Evolutionary conservation across 2,797 vertebrate genomes (phyloP), one percentile per base, ranked within the genome.

Genomic region (Podarcis siculus): DNA sequence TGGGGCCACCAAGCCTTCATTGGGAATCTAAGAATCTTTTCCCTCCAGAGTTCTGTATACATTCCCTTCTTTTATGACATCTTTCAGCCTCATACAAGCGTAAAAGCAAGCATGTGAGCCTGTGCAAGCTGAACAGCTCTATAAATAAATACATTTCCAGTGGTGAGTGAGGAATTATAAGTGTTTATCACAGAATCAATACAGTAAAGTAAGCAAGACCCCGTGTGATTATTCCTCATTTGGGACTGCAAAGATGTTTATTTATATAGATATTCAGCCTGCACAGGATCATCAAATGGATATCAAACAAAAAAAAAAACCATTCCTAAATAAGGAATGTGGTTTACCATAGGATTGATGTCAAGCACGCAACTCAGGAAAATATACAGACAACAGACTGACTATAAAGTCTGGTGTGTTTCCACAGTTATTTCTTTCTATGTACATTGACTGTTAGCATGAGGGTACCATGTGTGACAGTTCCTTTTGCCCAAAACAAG

Each of bases 11-110:
- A 19, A n/a, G 49, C 45, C 8, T 64, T 19, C 17, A 64, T 83
- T 39, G 69, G 72, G 78, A 87, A 5, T 0, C 83, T 86, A 37
- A 83, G 91, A 93, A 82, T 73, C 77, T 80, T 79, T 83, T 42
- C 58, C 39, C 9, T 0, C 42, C 67, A 5, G 39, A 4, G n/a
- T 81, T 86, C 88, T 79, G 61, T 55, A n/a, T 5, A 8, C 66
- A 79, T 72, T 64, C 66, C 79, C 45, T 72, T 82, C 67, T 78
- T 82, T 82, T 90, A 86, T 88, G 87, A 89, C 49, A 10, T 5
- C 17, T 27, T n/a, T 0, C 35, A 79, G 30, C 58, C 32, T 7
- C 3, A 6, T n/a, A 35, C 0, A 37, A 8, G 25, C 8, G 1
- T 82, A 39, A 67, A 67, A 69, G 42, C 8, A 69, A n/a, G 9